Percentiles rank a stretch among this genome's conserved stretches.
Conservation (phyloP, 2,888 invertebrate species). For the Parasteatoda lunata region DNA sequence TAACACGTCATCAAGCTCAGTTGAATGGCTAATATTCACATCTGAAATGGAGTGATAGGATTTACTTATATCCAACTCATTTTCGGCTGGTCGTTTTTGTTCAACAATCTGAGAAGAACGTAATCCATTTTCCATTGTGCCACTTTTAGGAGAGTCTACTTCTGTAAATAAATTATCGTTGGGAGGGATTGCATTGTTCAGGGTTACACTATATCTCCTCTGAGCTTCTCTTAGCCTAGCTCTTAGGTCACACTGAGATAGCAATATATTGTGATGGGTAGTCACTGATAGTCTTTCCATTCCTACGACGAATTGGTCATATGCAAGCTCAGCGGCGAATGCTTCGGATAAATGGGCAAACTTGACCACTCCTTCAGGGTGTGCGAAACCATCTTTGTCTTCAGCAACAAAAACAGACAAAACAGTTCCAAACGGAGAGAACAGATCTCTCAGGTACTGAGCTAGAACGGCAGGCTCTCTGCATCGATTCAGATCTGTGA, state of each 20-base stretch:
- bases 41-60: too few species aligned
- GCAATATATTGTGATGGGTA: conserved; percentile 54
- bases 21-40: conserved; percentile 4
- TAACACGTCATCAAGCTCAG: conserved; percentile 22
- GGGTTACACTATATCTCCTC: neutral
- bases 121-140: too few species aligned
- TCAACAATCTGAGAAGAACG: too few species aligned
- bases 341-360: conserved; percentile 57
- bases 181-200: neutral
- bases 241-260: conserved; percentile 54
- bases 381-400: conserved; percentile 36
- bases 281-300: conserved; percentile 52
- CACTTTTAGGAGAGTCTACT: too few species aligned
- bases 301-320: conserved; percentile 47
- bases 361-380: conserved; percentile 48
- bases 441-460: conserved; percentile 34
- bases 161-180: neutral
- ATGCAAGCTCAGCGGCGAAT: conserved; percentile 58
- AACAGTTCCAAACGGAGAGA: conserved; percentile 57
- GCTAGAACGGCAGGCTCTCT: conserved; percentile 19
- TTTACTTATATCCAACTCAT: too few species aligned
- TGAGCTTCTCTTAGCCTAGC: conserved; percentile 39
- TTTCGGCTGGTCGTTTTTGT: too few species aligned
- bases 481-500: conserved; percentile 42
- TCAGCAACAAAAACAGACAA: conserved; percentile 45